Evolutionary conservation across 2,888 invertebrate genomes (phyloP).

Genomic region (Rotaria macrura): DNA sequence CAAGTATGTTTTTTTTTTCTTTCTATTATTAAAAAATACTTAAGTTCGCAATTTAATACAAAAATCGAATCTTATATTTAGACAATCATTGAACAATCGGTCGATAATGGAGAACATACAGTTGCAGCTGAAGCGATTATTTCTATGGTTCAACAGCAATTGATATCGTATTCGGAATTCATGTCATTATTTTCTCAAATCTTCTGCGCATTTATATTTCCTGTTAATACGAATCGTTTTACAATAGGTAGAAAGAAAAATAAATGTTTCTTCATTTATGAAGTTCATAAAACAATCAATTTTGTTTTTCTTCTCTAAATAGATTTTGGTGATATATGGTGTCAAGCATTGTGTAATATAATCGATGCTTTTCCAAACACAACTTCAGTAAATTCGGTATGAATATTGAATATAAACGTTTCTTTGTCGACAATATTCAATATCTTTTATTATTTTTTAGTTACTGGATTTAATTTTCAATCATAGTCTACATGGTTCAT

Average conservation of each 20-base stretch:
- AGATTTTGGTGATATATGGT: constrained; percentile 15
- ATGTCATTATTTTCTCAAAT: neutral
- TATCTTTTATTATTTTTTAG: neutral
- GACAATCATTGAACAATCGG: neutral
- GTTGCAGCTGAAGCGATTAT: neutral
- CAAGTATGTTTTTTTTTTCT: neutral
- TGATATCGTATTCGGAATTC: neutral
- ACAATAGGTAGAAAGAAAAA: too few species aligned
- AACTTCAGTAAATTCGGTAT: neutral
- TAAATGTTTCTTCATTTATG: too few species aligned
- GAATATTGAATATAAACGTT: neutral
- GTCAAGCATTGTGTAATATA: neutral
- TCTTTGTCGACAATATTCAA: neutral
- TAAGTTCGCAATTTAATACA: too few species aligned
- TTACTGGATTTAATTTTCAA: neutral
- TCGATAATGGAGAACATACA: neutral
- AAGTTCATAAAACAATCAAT: neutral
- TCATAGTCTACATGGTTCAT: constrained; percentile 8
- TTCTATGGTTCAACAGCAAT: neutral
- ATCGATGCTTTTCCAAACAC: neutral
- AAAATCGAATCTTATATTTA: neutral
- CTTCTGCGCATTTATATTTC: neutral
- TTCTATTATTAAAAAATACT: too few species aligned
- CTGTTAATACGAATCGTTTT: neutral
- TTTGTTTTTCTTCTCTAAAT: neutral